A percentile compares a stretch with the other conserved stretches of the same genome.
Evolutionary conservation across 1,140 invertebrate species (phyloP).

Genomic region (Trichogramma pretiosum): DNA sequence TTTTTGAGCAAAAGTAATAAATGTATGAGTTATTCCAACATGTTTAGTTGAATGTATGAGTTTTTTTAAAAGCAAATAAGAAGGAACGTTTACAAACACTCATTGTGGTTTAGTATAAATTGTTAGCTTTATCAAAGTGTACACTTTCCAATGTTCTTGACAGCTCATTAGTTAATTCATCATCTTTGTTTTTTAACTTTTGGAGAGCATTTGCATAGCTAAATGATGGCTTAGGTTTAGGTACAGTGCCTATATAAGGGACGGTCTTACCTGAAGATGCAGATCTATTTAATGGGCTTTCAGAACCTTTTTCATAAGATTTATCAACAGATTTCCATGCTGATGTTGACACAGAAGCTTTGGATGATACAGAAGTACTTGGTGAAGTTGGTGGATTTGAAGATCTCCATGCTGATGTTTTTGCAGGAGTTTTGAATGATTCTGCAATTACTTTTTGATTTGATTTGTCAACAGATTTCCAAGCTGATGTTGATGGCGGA

Average conservation of each 20-base stretch:
- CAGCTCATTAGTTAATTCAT: not conserved
- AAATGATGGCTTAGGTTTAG: not conserved
- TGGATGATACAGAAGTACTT: conserved; percentile 7
- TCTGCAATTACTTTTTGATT: not conserved
- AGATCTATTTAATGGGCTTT: no score
- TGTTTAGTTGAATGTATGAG: not conserved
- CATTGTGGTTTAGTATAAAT: not conserved
- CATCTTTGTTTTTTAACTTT: not conserved
- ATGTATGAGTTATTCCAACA: not conserved
- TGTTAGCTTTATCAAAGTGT: not conserved
- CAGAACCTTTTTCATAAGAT: not conserved
- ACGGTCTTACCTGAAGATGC: no score
- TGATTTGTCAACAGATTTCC: not conserved
- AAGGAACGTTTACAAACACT: no score
- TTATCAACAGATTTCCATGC: not conserved
- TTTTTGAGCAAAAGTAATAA: not conserved
- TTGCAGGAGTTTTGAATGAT: not conserved
- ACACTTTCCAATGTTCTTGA: not conserved
- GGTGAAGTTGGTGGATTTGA: not conserved
- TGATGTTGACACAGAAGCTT: not conserved
- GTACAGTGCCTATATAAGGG: not conserved
- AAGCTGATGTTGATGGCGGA: no score
- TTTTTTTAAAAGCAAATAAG: no score
- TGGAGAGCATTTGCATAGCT: conserved; percentile 5
- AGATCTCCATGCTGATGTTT: not conserved